Evolutionary conservation across 2,888 invertebrate genomes (phyloP), one percentile per base, ranked within the genome.

Genomic region (Automeris io): DNA sequence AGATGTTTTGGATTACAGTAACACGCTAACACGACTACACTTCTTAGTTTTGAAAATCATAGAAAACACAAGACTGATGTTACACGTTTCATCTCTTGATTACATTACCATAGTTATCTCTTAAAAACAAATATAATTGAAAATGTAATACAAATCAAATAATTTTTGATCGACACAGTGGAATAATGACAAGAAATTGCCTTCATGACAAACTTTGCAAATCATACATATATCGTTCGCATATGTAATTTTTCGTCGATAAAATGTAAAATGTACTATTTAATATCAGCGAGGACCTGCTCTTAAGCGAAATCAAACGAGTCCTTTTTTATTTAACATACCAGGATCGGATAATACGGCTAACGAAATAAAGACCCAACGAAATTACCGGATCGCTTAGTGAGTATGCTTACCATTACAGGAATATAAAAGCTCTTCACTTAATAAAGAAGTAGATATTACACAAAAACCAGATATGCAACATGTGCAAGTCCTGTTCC

Each of bases 391-490:
- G 65, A 65, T 62, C 70, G 68, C 64, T 72, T 70, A 70, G 64
- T 57, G 62, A 53, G 62, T 63, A 71, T 70, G 70, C 70, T 71
- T 67, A 69, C 71, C 70, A 72, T 73, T 70, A 73, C 50, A 53
- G 39, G 62, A 57, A 58, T 68, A 69, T 76, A 71, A 78, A 77
- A 75, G 61, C 62, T 71, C 72, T 54, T 64, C 64, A 67, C 71
- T 70, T 74, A 73, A 80, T 82, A 78, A 80, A 81, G 70, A 67
- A 70, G 75, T 72, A 66, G 63, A 67, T 75, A 77, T 79, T 70
- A 75, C 69, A 69, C 58, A 54, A 58, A 62, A 72, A 70, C 71
- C 70, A 60, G 77, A 71, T 68, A 67, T 61, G 65, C 69, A 61
- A 62, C 65, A 61, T 67, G 57, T 61, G 61, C 55, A 53, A 59